Percentiles rank a stretch among this genome's conserved stretches.
These are phyloP conservation scores for Lates calcarifer DNA, from an alignment of 2,113 vertebrate species.

Conservation along the genomic window DNA sequence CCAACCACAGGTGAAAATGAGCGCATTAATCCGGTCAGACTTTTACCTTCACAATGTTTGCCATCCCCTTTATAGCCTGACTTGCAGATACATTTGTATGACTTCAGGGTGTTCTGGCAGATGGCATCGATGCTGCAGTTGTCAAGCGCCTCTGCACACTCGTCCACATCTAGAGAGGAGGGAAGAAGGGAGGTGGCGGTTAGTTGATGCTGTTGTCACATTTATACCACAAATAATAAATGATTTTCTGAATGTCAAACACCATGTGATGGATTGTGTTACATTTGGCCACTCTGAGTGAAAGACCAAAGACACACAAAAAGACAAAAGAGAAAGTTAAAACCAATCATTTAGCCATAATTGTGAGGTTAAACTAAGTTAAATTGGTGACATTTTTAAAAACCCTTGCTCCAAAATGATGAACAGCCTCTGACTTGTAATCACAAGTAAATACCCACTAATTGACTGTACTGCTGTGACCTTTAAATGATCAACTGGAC, in stretches of 20 bases:
- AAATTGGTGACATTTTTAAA: not conserved
- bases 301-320: not conserved
- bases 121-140: constrained; percentile 91
- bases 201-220: not conserved
- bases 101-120: constrained; percentile 89
- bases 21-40: not conserved
- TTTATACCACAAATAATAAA: not conserved
- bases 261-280: not conserved
- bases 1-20: constrained; percentile 33
- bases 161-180: constrained; percentile 85
- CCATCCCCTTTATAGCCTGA: constrained; percentile 95
- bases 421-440: constrained; percentile 10
- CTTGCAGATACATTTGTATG: constrained; percentile 91
- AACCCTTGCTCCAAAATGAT: constrained; percentile 18
- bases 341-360: not conserved
- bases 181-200: not conserved
- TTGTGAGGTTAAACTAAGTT: not conserved
- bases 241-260: not conserved
- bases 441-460: constrained; percentile 8
- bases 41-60: constrained; percentile 97
- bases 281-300: not conserved
- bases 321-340: not conserved
- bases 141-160: constrained; percentile 88
- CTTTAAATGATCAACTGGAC: not conserved
- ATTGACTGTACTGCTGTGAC: constrained; percentile 24